Conservation (phyloP, 2,888 invertebrate genomes). For the Phortica okadai region DNA sequence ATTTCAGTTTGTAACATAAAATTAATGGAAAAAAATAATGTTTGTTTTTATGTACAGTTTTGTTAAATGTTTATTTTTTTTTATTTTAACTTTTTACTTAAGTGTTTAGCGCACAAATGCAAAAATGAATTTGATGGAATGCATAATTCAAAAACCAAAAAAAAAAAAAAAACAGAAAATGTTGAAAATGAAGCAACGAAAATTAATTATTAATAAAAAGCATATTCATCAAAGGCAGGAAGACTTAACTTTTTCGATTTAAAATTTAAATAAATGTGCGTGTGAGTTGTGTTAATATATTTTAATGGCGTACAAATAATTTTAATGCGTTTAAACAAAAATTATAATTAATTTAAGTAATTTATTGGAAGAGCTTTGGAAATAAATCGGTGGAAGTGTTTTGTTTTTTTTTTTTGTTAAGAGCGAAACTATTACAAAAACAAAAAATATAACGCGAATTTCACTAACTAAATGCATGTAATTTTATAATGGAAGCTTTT, state of each 20-base stretch:
- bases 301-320: constrained; percentile 21
- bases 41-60: constrained; percentile 15
- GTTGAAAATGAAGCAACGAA: background rate
- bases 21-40: background rate
- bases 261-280: background rate
- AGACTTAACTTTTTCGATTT: background rate
- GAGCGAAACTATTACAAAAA: constrained; percentile 42
- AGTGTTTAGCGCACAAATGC: background rate
- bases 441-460: constrained; percentile 66
- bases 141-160: constrained; percentile 13
- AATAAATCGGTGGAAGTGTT: constrained; percentile 67
- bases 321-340: constrained; percentile 49
- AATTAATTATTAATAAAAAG: background rate
- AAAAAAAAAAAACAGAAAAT: background rate
- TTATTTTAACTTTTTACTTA: background rate
- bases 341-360: constrained; percentile 47
- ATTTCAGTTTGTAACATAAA: constrained; percentile 16
- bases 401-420: constrained; percentile 35
- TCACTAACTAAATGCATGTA: constrained; percentile 39
- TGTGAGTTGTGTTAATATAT: background rate
- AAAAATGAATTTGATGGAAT: constrained; percentile 14
- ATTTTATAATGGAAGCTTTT: constrained; percentile 9
- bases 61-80: background rate
- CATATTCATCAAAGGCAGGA: constrained; percentile 3
- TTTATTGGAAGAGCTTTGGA: constrained; percentile 66